Evolutionary conservation across 37 sponge, comb jelly and placozoan species (phyloP).

Genomic region (Halichondria panicea): DNA sequence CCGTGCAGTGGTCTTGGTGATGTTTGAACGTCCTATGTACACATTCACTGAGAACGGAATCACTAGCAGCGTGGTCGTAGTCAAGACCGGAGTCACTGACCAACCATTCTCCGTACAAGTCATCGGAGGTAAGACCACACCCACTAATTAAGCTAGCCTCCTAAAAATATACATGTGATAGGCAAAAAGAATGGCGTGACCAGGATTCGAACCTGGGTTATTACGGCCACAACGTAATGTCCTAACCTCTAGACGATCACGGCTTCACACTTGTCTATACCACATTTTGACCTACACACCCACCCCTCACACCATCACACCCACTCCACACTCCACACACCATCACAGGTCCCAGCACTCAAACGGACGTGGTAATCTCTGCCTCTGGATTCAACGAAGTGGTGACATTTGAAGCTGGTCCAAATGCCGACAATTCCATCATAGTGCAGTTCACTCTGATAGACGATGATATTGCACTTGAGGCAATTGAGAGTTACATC

Average conservation of each 20-base stretch:
- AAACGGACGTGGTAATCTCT: constrained; percentile 2
- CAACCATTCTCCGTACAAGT: not conserved
- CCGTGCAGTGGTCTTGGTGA: constrained; percentile 8
- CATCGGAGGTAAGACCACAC: constrained; percentile 23
- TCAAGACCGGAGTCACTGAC: not conserved
- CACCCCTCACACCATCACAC: too few relatives aligned
- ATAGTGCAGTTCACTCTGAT: not conserved
- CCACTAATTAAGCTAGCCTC: too few relatives aligned
- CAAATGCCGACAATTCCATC: not conserved
- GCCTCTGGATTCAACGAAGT: constrained; percentile 18
- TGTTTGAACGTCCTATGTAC: constrained; percentile 8
- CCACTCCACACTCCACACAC: too few relatives aligned
- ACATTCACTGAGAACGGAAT: constrained; percentile 6
- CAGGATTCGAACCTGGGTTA: too few relatives aligned
- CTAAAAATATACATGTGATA: too few relatives aligned
- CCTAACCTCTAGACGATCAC: too few relatives aligned
- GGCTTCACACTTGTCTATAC: too few relatives aligned
- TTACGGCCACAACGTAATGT: too few relatives aligned
- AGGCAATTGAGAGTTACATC: constrained; percentile 16
- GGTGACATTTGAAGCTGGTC: constrained; percentile 10
- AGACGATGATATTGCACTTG: constrained; percentile 30
- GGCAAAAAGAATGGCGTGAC: too few relatives aligned
- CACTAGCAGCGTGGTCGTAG: not conserved
- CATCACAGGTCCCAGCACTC: constrained; percentile 33
- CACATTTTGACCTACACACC: too few relatives aligned